These are phyloP conservation scores for Sorex fumeus DNA, from an alignment of 2,113 vertebrate species.

Conservation along the genomic window DNA sequence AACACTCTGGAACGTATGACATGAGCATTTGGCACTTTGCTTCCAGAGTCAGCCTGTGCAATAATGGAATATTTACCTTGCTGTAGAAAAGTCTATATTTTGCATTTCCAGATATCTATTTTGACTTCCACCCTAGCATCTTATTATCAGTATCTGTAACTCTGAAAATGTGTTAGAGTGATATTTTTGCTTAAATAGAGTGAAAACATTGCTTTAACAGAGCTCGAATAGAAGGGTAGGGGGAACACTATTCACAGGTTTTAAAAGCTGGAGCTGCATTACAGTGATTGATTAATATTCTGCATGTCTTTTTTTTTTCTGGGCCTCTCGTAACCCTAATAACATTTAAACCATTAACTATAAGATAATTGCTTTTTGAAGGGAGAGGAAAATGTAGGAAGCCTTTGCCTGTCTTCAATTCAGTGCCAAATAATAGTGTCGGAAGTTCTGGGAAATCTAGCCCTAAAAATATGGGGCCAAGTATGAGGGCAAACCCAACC, in stretches of 20 bases:
- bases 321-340: not conserved
- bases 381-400: not conserved
- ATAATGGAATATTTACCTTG: not conserved
- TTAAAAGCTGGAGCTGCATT: not conserved
- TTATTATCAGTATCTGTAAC: conserved; percentile 56
- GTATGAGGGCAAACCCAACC: not conserved
- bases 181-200: conserved; percentile 49
- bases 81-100: not conserved
- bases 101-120: conserved; percentile 36
- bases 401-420: not conserved
- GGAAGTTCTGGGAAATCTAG: not conserved
- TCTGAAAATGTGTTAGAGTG: conserved; percentile 48
- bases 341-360: not conserved
- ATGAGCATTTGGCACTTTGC: not conserved
- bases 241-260: not conserved
- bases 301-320: conserved; percentile 30
- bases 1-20: too few relatives aligned
- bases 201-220: conserved; percentile 45
- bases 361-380: conserved; percentile 52
- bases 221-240: not conserved
- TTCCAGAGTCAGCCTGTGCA: not conserved
- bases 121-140: conserved; percentile 33
- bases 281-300: conserved; percentile 10
- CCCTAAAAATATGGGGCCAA: not conserved
- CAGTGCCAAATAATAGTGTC: not conserved